Percentiles rank a stretch among this genome's conserved stretches.
phyloP scores from a whole-genome alignment of 1,140 invertebrate species.

The Trichonephila clavata region DNA sequence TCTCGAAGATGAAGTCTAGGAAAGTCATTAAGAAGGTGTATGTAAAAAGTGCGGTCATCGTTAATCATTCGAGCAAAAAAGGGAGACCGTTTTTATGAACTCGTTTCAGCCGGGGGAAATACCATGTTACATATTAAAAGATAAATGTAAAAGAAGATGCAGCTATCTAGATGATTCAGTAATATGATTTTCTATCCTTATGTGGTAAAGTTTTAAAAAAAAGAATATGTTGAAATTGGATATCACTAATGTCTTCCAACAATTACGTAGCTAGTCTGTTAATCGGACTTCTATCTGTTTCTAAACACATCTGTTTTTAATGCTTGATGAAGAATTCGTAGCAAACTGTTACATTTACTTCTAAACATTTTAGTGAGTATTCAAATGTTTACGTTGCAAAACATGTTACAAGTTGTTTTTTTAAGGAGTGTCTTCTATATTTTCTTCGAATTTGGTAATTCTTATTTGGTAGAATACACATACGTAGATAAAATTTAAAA shows the following conservation, averaged over 20 bases:
- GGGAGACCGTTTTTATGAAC: neutral
- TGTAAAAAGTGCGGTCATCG: neutral
- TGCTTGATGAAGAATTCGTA: too few species aligned
- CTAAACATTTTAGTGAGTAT: too few species aligned
- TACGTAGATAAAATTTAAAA: too few species aligned
- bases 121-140: conserved; percentile 25
- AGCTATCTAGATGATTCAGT: neutral
- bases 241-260: neutral
- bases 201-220: neutral
- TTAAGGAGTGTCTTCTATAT: too few species aligned
- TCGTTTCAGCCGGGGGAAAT: neutral
- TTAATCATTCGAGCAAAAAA: conserved; percentile 1
- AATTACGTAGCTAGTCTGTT: neutral
- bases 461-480: too few species aligned
- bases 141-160: neutral
- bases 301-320: neutral
- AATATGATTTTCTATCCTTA: neutral
- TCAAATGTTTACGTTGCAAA: too few species aligned
- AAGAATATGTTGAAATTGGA: neutral
- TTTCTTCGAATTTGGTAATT: too few species aligned
- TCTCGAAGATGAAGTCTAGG: conserved; percentile 7
- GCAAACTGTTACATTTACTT: too few species aligned
- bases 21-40: conserved; percentile 25
- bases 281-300: neutral
- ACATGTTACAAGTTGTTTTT: too few species aligned